phyloP scores from a whole-genome alignment of 2,797 vertebrate genomes.

The Sebastes nivosus region DNA sequence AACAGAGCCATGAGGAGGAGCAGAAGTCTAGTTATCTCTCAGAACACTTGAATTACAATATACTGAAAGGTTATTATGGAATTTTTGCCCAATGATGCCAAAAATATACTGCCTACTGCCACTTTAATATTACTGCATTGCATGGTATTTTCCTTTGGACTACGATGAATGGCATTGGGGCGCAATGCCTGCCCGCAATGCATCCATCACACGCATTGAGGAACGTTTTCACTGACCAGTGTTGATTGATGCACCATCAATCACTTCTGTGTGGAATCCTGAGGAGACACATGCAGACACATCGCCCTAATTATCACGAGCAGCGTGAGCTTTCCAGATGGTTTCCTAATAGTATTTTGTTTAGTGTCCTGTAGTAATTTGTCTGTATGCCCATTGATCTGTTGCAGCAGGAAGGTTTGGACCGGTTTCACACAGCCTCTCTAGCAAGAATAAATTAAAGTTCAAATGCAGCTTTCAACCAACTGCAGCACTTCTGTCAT shows the following conservation, averaged over 20 bases:
- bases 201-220: not conserved
- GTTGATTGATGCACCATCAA: not conserved
- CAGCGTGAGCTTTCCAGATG: not conserved
- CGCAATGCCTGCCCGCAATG: too few relatives aligned
- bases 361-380: not conserved
- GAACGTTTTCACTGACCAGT: not conserved
- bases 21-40: too few relatives aligned
- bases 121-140: not conserved
- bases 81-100: too few relatives aligned
- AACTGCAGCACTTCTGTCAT: not conserved
- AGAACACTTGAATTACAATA: too few relatives aligned
- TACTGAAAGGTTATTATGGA: too few relatives aligned
- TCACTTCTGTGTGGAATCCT: not conserved
- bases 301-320: not conserved
- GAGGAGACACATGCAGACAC: not conserved
- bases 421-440: not conserved
- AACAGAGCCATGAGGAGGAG: too few relatives aligned
- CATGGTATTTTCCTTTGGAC: not conserved
- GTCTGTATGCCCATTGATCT: not conserved
- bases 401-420: not conserved
- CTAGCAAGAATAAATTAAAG: not conserved
- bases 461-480: not conserved
- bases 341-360: not conserved
- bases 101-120: too few relatives aligned
- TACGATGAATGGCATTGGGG: not conserved